Evolutionary conservation across 2,888 invertebrate genomes (phyloP).

Genomic region (Sussaba pulchella): DNA sequence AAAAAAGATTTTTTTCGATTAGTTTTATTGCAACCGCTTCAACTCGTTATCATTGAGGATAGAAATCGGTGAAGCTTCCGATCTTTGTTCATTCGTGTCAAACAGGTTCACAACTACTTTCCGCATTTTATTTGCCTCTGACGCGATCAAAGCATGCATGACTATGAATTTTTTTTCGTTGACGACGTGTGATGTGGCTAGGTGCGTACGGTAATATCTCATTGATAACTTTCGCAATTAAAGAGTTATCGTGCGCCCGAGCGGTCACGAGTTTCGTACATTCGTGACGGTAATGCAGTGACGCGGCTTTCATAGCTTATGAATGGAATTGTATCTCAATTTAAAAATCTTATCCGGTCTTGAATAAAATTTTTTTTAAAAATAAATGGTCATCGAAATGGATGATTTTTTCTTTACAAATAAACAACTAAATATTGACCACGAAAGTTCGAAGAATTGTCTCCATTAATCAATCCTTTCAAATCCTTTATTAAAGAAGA

Average conservation of each 20-base stretch:
- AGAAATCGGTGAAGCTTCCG: neutral
- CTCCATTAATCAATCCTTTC: too few relatives aligned
- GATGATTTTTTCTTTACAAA: too few relatives aligned
- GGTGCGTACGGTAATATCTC: slow-evolving; percentile 21
- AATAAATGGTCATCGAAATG: too few relatives aligned
- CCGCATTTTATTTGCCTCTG: neutral
- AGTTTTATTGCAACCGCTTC: slow-evolving; percentile 18
- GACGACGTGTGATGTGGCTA: neutral
- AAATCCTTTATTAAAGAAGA: too few relatives aligned
- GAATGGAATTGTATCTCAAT: neutral
- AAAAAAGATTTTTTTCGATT: neutral
- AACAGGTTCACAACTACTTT: neutral
- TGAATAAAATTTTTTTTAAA: too few relatives aligned
- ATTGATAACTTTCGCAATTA: slow-evolving; percentile 30
- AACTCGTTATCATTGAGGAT: neutral
- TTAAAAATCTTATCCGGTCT: too few relatives aligned
- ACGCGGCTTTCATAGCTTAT: neutral
- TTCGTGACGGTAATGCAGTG: neutral
- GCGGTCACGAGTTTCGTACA: neutral
- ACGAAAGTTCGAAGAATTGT: too few relatives aligned
- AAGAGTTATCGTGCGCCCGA: slow-evolving; percentile 9
- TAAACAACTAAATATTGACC: too few relatives aligned
- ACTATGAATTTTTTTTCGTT: neutral
- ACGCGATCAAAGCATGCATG: slow-evolving; percentile 5
- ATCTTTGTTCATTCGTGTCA: neutral